These are phyloP conservation scores for Squalus acanthias DNA, from an alignment of 2,797 vertebrate species.

Conservation along the genomic window DNA sequence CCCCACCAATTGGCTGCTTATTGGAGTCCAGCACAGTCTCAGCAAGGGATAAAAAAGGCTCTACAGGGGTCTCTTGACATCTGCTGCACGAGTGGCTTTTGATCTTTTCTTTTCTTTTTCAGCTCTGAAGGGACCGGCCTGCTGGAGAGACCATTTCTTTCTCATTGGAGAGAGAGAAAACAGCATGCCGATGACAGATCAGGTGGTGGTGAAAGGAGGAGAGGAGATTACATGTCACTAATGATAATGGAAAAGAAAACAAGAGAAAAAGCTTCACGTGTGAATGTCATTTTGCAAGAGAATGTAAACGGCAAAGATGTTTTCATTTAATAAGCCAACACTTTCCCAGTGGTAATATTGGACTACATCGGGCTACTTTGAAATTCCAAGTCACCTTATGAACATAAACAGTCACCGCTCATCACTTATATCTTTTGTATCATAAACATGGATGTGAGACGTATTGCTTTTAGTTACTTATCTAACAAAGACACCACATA, in stretches of 20 bases:
- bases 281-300: conserved; percentile 49
- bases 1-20: conserved; percentile 53
- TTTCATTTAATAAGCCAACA: conserved; percentile 45
- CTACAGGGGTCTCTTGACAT: conserved; percentile 72
- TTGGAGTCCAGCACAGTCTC: conserved; percentile 53
- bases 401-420: background rate
- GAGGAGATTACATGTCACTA: conserved; percentile 57
- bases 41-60: conserved; percentile 64
- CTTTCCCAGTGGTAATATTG: background rate
- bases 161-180: conserved; percentile 55
- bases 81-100: conserved; percentile 62
- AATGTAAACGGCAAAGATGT: conserved; percentile 39
- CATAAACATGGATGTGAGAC: background rate
- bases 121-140: conserved; percentile 51
- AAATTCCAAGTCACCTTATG: background rate
- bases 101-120: conserved; percentile 58
- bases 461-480: background rate
- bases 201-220: conserved; percentile 54
- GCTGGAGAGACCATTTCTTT: conserved; percentile 50
- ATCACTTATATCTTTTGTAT: background rate
- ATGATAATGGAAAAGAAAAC: conserved; percentile 58
- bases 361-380: background rate
- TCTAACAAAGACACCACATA: background rate
- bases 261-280: conserved; percentile 46
- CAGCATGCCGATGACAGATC: conserved; percentile 62